These are phyloP conservation scores for Drosophila birchii DNA, from an alignment of 2,888 invertebrate species.

Conservation along the genomic window DNA sequence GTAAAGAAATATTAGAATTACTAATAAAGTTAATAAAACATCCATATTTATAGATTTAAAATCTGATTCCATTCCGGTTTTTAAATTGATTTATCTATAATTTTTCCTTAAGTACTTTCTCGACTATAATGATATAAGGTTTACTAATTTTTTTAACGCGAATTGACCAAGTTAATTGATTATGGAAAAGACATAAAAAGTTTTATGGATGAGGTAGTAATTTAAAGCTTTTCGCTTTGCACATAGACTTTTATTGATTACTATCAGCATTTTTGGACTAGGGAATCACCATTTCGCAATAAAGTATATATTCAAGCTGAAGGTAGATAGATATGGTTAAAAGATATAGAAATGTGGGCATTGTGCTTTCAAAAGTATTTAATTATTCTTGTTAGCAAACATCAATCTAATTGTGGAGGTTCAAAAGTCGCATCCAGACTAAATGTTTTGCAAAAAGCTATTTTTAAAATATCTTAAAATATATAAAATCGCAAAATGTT, in stretches of 20 bases:
- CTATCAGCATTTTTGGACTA: neutral
- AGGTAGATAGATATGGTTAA: neutral
- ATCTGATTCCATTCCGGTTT: neutral
- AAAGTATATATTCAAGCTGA: neutral
- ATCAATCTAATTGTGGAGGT: neutral
- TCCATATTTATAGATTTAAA: neutral
- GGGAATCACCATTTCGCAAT: neutral
- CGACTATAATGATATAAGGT: neutral
- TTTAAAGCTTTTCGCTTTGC: conserved; percentile 4
- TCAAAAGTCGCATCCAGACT: neutral
- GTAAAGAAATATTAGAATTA: no score
- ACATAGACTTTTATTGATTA: conserved; percentile 1
- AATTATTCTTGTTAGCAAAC: neutral
- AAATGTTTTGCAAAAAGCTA: neutral
- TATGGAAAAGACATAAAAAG: neutral
- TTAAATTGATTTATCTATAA: neutral
- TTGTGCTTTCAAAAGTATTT: neutral
- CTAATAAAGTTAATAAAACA: neutral
- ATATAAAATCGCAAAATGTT: neutral
- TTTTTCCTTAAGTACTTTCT: neutral
- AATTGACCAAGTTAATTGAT: neutral
- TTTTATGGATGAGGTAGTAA: neutral
- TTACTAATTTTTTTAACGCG: neutral
- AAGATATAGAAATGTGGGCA: neutral
- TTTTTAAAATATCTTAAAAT: conserved; percentile 2